Evolutionary conservation across 2,797 vertebrate species (phyloP), one percentile per base, ranked within the genome.

Genomic region (Falco berigora): DNA sequence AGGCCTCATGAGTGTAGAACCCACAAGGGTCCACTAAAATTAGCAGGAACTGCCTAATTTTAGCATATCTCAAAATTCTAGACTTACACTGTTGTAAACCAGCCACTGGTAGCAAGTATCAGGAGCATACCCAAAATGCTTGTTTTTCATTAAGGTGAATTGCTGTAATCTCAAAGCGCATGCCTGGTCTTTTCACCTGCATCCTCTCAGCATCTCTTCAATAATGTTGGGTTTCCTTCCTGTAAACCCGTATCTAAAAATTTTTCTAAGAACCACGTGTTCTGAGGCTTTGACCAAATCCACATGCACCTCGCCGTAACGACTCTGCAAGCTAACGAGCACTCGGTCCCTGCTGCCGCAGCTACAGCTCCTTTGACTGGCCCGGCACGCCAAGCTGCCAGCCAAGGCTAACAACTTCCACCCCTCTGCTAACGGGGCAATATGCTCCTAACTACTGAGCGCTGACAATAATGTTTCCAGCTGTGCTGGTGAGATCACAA

Each of bases 371-470:
- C 68, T 87, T 50, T 64, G 92, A 74, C 7, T 93, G 92, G 86
- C 96, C 81, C 85, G 86, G 91, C 76, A 64, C n/a, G 94, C 95
- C 96, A 96, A 94, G 87, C 96, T 97, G 97, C 94, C 96, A 92
- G 94, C 97, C 97, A 97, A 97, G 91, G 84, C 92, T 97, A 98
- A 98, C 97, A 95, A 97, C 97, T 98, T 97, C 98, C 96, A 97
- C 94, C 96, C 91, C 96, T 95, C 82, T 66, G 83, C 91, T 93
- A 95, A 94, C 59, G 90, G 97, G 97, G 98, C 97, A 97, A 85
- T 85, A 71, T 97, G 98, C 97, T 98, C 97, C 97, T 86, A 88
- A 91, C 92, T 88, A 75, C 68, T 59, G 47, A 92, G 71, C 42
- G 42, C 75, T 74, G 72, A 95, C 86, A 95, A 72, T 61, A 82